Base-by-base conservation (phyloP, 1,140 invertebrate genomes). In the Pseudomyrmex dendroicus region DNA sequence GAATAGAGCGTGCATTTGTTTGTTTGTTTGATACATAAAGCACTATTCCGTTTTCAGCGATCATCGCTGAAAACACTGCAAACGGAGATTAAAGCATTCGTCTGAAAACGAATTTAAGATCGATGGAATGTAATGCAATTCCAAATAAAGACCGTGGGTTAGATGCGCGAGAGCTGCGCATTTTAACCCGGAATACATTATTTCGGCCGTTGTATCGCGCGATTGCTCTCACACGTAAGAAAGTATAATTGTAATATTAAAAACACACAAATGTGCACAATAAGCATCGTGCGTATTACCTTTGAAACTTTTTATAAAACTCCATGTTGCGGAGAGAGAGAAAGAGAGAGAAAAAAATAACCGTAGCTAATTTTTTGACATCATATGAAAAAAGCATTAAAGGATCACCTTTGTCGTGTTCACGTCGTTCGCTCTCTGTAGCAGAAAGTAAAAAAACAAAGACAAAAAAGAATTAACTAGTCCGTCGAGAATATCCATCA, bases 61-160 rank as follows among this genome's bases (percentile, higher is more conserved):
- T 76, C 48, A 44, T 44, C 10, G 76, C 15, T 35, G 35, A 44
- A 59, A 57, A 46, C 54, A 17, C 7, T 48, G 48, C 48, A 22
- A 20, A n/a, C 15, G 15, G 68, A 57, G 56, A 80, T 80, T 57
- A 50, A 80, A 80, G 12, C 44, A 22, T 15, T 80, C 44, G 22
- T 12, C 20, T 48, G 12, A 15, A 61, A 70, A 70, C 12, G 48
- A 54, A 64, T 64, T 59, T 70, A 72, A 80, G 66, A 80, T 80
- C 35, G 10, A 15, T 7, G 44, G 5, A 48, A 61, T 72, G 70
- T 46, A 59, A 70, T 44, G 5, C 5, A 57, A 57, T 22, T 13
- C 3, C 15, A 13, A 56, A 12, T 44, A 57, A 70, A 57, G 7
- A 10, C 22, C n/a, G 1, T 54, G 0, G 50, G 10, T 20, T 52